Base-by-base conservation (phyloP, 2,797 vertebrate species). In the Phoebastria nigripes region DNA sequence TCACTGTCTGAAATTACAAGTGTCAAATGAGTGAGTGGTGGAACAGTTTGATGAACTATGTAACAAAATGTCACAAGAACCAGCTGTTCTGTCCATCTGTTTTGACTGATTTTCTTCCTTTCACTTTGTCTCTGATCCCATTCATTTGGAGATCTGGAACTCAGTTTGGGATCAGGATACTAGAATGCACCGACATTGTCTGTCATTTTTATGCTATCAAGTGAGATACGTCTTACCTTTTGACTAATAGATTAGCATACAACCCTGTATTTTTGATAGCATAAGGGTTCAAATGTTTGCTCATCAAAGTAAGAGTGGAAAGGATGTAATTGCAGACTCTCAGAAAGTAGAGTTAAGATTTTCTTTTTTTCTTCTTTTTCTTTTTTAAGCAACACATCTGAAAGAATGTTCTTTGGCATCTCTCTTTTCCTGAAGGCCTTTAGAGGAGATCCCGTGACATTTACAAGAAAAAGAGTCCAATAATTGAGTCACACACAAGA, bases 381-480 rank as follows among this genome's bases (percentile, higher is more conserved):
- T 90, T 94, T 74, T 90, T 66, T 44, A 72, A 95, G 74, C 58
- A 93, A n/a, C 35, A 19, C 26, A 52, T 95, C 56, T 93, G 82
- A 94, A 90, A 82, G 42, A 95, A 90, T 79, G 39, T 87, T 90
- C 31, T 94, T 95, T 96, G 96, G 66, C 83, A 46, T 84, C 21
- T 81, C 13, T 66, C 70, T 96, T 94, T 94, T 88, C 82, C 86
- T 95, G 79, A 93, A 80, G 63, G 49, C 46, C 41, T 95, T 93
- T 81, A 94, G 58, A 91, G 62, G 71, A 78, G 20, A 72, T 94
- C 82, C 66, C 18, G 3, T 93, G 73, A 90, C 78, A 82, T 51
- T 92, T 93, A 76, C 44, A 72, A 90, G 67, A 92, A 84, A 90
- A 56, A 20, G n/a, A 91, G 15, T 90, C 89, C 80, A 96, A 73